These are phyloP conservation scores for Cyprinella venusta DNA, from an alignment of 2,797 vertebrate genomes.

Conservation along the genomic window DNA sequence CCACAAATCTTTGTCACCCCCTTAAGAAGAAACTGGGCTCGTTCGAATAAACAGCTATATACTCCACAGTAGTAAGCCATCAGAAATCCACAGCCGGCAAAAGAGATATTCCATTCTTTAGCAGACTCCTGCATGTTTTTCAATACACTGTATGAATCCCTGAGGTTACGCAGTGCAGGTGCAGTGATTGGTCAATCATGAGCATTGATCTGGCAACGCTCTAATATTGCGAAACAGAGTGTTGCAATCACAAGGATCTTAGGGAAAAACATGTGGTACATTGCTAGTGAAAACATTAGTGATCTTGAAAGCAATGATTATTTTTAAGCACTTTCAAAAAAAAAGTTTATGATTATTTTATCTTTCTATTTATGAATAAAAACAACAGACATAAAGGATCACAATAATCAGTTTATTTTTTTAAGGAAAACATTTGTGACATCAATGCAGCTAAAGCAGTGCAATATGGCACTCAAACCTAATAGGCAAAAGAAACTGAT, in stretches of 20 bases:
- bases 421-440: background rate
- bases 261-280: background rate
- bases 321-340: background rate
- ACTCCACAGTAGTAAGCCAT: conserved; percentile 85
- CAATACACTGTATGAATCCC: background rate
- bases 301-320: background rate
- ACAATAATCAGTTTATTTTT: background rate
- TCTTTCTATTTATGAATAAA: background rate
- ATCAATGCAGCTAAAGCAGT: background rate
- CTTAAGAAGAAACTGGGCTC: conserved; percentile 77
- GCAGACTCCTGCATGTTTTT: conserved; percentile 62
- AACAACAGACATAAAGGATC: background rate
- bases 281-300: background rate
- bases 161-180: background rate
- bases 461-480: background rate
- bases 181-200: background rate
- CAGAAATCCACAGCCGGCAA: conserved; percentile 87
- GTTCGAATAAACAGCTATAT: conserved; percentile 79
- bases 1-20: conserved; percentile 79
- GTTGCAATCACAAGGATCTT: conserved; percentile 7
- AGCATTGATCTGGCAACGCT: background rate
- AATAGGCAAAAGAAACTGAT: background rate
- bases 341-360: background rate
- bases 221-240: conserved; percentile 16
- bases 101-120: conserved; percentile 84